Percentiles rank a stretch among this genome's conserved stretches.
These are phyloP conservation scores for Eupeodes corollae DNA, from an alignment of 1,140 invertebrate species.

Conservation along the genomic window DNA sequence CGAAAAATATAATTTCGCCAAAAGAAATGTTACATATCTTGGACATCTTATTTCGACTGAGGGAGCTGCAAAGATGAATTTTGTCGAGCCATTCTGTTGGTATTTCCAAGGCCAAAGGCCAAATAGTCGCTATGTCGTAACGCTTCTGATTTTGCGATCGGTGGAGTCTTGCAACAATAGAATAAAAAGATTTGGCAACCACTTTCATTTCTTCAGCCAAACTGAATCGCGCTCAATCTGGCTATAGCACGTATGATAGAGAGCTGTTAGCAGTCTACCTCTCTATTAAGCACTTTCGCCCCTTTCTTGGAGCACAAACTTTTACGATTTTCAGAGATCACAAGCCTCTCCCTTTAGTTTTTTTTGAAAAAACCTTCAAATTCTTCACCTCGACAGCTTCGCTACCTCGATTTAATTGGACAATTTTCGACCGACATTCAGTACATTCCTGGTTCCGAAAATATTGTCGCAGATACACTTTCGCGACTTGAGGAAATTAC, in stretches of 20 bases:
- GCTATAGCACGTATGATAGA: conserved; percentile 22
- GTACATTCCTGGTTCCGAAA: conserved; percentile 28
- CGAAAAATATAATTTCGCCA: conserved; percentile 19
- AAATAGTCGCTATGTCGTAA: conserved; percentile 10
- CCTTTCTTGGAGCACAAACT: conserved; percentile 18
- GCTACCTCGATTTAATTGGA: conserved; percentile 33
- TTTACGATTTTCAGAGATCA: conserved; percentile 35
- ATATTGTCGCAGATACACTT: conserved; percentile 27
- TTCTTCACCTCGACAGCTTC: too few species aligned
- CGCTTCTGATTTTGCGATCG: conserved; percentile 16
- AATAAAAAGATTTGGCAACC: conserved; percentile 3
- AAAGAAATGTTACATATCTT: conserved; percentile 16
- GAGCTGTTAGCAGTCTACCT: conserved; percentile 27
- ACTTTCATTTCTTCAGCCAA: not conserved
- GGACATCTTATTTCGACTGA: conserved; percentile 10
- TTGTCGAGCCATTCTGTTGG: conserved; percentile 10
- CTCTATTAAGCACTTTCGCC: conserved; percentile 4
- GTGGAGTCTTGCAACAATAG: conserved; percentile 17
- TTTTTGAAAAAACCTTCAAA: conserved; percentile 12
- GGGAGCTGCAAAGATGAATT: conserved; percentile 23
- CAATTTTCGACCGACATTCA: conserved; percentile 33
- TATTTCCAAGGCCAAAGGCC: conserved; percentile 8
- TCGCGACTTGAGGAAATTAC: conserved; percentile 18
- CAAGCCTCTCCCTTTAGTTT: conserved; percentile 22
- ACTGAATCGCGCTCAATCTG: conserved; percentile 1